Base-by-base conservation (phyloP, 92 coral and sea anemone species). In the Metridium senile region DNA sequence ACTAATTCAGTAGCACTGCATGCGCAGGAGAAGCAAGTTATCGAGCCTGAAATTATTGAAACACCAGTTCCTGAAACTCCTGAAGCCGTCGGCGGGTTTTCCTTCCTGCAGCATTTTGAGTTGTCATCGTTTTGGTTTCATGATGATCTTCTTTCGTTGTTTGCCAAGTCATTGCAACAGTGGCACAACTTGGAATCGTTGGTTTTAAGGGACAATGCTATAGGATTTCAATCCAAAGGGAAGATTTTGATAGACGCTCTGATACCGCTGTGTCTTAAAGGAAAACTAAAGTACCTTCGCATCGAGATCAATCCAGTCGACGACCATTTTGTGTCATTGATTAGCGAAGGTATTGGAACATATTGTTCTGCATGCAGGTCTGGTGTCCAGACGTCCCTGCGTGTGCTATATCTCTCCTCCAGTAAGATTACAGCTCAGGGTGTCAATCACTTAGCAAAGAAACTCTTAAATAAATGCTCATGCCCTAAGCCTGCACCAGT, bases 21-120 rank as follows among this genome's bases (percentile, higher is more conserved):
- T 0, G 8, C 6, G 13, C 69, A 69, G 57, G 75, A 79, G 54
- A 57, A 79, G 26, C 49, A 47, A 29, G 52, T 56, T 4, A 23
- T 51, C 17, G 74, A 66, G 17, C 66, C 25, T 33, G 52, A 21
- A 67, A 56, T 46, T 4, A 79, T 68, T 26, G 76, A 57, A 61
- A 59, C 53, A 16, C 69, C 68, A 70, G 84, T 70, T 19, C 84
- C 84, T 9, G 84, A 79, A 32, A 79, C 84, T 10, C 84, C 84
- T 9, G 84, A 79, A 58, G 84, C 84, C n/a, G 84, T 79, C n/a
- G 84, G 84, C 18, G 84, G 84, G 29, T 79, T 79, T 23, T 79
- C 84, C n/a, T 79, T 79, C 27, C 76, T 79, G 22, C 84, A 79
- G 59, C 81, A 82, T 45, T 74, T 82, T 75, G 87, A 82, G 65